A percentile compares a stretch with the other conserved stretches of the same genome.
Conservation (phyloP, 2,797 vertebrate genomes). For the Crenichthys baileyi region DNA sequence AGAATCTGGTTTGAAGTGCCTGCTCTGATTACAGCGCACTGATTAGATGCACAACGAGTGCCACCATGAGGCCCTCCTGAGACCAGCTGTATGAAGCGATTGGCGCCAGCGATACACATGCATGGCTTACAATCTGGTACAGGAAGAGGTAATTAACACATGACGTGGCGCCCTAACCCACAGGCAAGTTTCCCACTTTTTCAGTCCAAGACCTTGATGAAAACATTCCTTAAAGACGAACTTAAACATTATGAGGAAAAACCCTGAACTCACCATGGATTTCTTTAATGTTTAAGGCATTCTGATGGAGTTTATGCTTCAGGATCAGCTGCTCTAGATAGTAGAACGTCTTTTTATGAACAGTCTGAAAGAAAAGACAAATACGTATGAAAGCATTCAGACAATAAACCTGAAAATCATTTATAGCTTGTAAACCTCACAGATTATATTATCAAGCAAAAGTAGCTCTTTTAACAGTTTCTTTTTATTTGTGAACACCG, state of each 20-base stretch:
- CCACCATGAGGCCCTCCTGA: conserved; percentile 45
- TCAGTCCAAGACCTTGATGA: background rate
- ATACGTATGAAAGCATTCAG: background rate
- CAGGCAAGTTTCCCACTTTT: conserved; percentile 31
- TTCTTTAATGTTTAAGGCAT: conserved; percentile 95
- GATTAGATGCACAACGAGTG: conserved; percentile 49
- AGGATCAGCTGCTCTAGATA: conserved; percentile 97
- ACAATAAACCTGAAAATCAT: background rate
- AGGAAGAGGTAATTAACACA: conserved; percentile 59
- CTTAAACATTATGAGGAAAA: background rate
- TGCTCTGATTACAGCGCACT: conserved; percentile 53
- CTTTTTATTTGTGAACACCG: background rate
- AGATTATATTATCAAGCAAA: background rate
- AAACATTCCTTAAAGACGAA: background rate
- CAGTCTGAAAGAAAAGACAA: conserved; percentile 78
- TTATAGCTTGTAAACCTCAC: background rate
- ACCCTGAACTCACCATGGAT: conserved; percentile 86
- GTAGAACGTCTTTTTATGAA: conserved; percentile 98
- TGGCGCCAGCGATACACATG: conserved; percentile 52
- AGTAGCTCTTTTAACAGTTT: background rate
- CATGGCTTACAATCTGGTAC: conserved; percentile 46
- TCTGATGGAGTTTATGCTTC: conserved; percentile 95
- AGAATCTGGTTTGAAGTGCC: conserved; percentile 43
- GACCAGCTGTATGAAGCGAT: conserved; percentile 48
- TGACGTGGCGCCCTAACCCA: conserved; percentile 37